Evolutionary conservation across 2,113 vertebrate species (phyloP), one percentile per base, ranked within the genome.

Genomic region (Cynocephalus volans): DNA sequence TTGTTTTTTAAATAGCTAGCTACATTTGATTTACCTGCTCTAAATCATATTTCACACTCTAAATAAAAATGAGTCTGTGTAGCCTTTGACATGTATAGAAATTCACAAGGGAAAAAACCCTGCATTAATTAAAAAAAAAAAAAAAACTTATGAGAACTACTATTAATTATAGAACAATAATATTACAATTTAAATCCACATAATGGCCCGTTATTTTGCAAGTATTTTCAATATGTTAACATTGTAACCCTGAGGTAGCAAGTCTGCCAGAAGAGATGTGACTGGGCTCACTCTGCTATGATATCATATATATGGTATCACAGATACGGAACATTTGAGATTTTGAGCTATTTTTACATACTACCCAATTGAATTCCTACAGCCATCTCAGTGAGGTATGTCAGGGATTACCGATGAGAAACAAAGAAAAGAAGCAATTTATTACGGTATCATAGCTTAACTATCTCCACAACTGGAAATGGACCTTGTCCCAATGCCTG

Each of bases 341-440:
- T 31, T 94, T 84, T 77, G 80, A 84, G 60, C 64, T 77, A 12
- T 45, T 83, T 65, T 31, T 15, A 58, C 8, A 60, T 36, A 56
- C 45, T 90, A 77, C 36, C 50, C 33, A 50, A 58, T 1, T 79
- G 69, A 87, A 91, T 62, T 69, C 26, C 26, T 65, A 36, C 8
- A 90, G 60, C 28, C 33, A 81, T 58, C n/a, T 64, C 58, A 62
- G 48, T 28, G 54, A 87, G 62, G 18, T n/a, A 69, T 28, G 11
- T 41, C 70, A 21, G 41, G 45, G 56, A 36, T 60, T 87, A 70
- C 77, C 88, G 69, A 86, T 33, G 56, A 67, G 24, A 91, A 96
- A 90, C 56, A 89, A 85, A 88, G 36, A 81, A 83, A 83, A 80
- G 41, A 23, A 93, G n/a, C 41, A 86, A 92, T 70, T 75, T 50